phyloP scores from a whole-genome alignment of 2,113 vertebrate species.

The Erythrolamprus reginae region DNA sequence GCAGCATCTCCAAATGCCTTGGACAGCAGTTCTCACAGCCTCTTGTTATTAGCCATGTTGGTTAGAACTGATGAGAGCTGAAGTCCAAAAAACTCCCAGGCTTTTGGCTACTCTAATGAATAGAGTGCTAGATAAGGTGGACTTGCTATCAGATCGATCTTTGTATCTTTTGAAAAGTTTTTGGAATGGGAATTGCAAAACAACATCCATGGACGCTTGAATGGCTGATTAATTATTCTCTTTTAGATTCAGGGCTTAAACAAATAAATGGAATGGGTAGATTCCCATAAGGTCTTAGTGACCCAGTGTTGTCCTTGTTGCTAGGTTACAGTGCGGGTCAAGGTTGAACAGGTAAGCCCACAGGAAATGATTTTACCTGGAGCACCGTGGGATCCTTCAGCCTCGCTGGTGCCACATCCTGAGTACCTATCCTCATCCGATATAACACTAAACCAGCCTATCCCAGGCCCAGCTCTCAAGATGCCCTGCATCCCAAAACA shows the following conservation, averaged over 20 bases:
- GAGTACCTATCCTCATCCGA: conserved; percentile 1
- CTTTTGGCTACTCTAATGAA: neutral
- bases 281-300: neutral
- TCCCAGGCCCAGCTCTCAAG: neutral
- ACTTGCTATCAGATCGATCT: neutral
- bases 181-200: neutral
- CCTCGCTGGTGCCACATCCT: conserved; percentile 5
- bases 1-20: neutral
- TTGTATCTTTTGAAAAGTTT: neutral
- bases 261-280: neutral
- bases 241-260: neutral
- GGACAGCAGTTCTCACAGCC: neutral
- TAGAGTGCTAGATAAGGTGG: neutral
- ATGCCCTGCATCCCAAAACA: conserved; percentile 25
- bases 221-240: neutral
- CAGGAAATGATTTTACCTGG: conserved; percentile 15
- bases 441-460: conserved; percentile 1
- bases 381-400: conserved; percentile 5
- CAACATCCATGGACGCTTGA: neutral
- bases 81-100: neutral
- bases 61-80: neutral
- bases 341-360: conserved; percentile 25
- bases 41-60: neutral
- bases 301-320: neutral
- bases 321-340: conserved; percentile 26